A percentile compares a stretch with the other conserved stretches of the same genome.
Conservation (phyloP, 2,888 invertebrate genomes). For the Idaea straminata region DNA sequence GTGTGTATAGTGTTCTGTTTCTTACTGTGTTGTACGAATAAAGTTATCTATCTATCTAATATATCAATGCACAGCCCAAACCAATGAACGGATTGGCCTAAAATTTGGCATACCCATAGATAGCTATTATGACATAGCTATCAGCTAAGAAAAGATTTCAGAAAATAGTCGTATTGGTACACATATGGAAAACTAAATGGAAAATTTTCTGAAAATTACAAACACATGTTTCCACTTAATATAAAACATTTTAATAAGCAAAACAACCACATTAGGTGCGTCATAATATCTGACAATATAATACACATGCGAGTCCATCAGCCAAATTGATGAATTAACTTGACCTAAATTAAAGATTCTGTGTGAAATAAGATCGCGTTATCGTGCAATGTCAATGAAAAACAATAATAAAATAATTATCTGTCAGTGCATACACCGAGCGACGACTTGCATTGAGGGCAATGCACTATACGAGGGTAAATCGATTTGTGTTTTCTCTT, state of each 20-base stretch:
- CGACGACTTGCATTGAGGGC: slow-evolving; percentile 48
- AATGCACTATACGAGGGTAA: slow-evolving; percentile 53
- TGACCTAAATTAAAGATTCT: slow-evolving; percentile 17
- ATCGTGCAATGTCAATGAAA: slow-evolving; percentile 38
- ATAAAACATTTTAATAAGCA: not conserved
- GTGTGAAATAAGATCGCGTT: slow-evolving; percentile 31
- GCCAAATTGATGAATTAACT: slow-evolving; percentile 12
- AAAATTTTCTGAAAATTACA: not conserved
- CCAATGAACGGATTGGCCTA: too few species aligned
- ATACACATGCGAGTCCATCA: not conserved
- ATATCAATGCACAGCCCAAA: too few species aligned
- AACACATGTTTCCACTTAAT: not conserved
- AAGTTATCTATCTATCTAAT: too few species aligned
- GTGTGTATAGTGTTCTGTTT: too few species aligned
- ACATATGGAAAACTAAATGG: not conserved
- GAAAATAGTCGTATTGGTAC: too few species aligned
- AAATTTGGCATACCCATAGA: too few species aligned
- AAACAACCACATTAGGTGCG: not conserved
- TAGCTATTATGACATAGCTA: too few species aligned
- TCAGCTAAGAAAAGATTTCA: too few species aligned
- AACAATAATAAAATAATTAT: slow-evolving; percentile 47
- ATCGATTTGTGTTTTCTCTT: slow-evolving; percentile 51
- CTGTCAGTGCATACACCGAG: slow-evolving; percentile 37
- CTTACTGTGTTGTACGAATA: too few species aligned
- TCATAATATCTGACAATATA: slow-evolving; percentile 5